Conservation (phyloP, 1,140 invertebrate species). For the Formica selysi region DNA sequence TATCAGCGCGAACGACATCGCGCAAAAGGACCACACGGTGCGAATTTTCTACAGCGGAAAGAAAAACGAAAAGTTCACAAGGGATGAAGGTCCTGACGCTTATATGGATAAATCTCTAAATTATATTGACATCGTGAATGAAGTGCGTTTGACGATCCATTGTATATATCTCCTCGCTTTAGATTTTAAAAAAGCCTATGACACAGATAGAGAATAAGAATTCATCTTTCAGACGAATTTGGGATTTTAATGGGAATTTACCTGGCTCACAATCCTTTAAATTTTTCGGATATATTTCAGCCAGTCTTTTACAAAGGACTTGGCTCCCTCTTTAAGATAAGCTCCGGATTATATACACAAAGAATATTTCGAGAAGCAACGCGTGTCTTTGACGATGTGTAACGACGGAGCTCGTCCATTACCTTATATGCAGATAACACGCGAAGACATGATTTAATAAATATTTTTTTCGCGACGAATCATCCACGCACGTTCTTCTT, state of each 20-base stretch:
- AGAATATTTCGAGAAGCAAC: no score
- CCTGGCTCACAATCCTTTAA: not conserved
- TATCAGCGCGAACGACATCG: not conserved
- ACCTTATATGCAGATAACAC: not conserved
- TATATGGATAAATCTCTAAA: not conserved
- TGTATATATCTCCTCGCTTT: not conserved
- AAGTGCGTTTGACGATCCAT: not conserved
- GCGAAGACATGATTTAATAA: constrained; percentile 20
- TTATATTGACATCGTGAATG: not conserved
- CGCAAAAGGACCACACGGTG: not conserved
- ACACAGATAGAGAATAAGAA: not conserved
- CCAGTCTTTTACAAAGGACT: not conserved
- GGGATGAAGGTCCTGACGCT: not conserved
- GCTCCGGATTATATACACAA: not conserved
- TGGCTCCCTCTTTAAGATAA: not conserved
- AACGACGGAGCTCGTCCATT: constrained; percentile 13
- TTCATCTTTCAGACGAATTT: not conserved
- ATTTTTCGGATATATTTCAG: not conserved
- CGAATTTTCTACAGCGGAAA: not conserved
- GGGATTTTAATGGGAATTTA: not conserved
- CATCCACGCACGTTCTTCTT: not conserved
- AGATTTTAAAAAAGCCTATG: not conserved
- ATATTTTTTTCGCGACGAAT: constrained; percentile 28
- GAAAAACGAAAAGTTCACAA: not conserved
- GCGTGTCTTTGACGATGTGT: not conserved